Base-by-base conservation (phyloP, 2,888 invertebrate species). In the Heliconius aoede region DNA sequence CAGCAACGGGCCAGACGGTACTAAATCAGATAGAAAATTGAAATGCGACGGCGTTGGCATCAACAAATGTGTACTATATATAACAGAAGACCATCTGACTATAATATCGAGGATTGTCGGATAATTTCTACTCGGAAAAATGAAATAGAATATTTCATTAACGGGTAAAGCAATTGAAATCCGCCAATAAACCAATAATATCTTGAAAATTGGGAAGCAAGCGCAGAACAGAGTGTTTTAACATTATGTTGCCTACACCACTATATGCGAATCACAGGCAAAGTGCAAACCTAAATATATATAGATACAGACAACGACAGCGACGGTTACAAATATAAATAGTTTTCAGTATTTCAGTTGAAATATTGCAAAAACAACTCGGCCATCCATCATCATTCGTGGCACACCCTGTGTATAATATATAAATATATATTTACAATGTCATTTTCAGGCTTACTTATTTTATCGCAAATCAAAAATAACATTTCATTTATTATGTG, bases 1-100 rank as follows among this genome's bases (percentile, higher is more conserved):
- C 60, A 15, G 60, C 24, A 11, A 26, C 60, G 9, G n/a, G 55
- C 26, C 60, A 60, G 60, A 60, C 60, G 26, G 5, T 60, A 60
- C 26, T 60, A 60, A 60, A 26, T 60, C 60, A 60, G 60, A 60
- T 26, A 60, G 60, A 60, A 60, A 60, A 60, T 60, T 15, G 60
- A 60, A 60, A 60, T 60, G 60, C 26, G 26, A 58, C 58, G 24
- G 24, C n/a, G 24, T 5, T 60, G 58, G 26, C 26, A 26, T 13
- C 24, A 13, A 60, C 4, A 26, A 60, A 60, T 60, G 5, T 60
- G 13, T 60, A 5, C 26, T 26, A 2, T 15, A 60, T 26, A 2
- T 15, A 60, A 8, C 51, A 21, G 8, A 3, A 51, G 51, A 51
- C 21, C 51, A n/a, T 8, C 21, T 21, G 51, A 9, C 51, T n/a